A percentile compares a stretch with the other conserved stretches of the same genome.
phyloP scores from a whole-genome alignment of 1,140 invertebrate species.

The Wasmannia auropunctata region DNA sequence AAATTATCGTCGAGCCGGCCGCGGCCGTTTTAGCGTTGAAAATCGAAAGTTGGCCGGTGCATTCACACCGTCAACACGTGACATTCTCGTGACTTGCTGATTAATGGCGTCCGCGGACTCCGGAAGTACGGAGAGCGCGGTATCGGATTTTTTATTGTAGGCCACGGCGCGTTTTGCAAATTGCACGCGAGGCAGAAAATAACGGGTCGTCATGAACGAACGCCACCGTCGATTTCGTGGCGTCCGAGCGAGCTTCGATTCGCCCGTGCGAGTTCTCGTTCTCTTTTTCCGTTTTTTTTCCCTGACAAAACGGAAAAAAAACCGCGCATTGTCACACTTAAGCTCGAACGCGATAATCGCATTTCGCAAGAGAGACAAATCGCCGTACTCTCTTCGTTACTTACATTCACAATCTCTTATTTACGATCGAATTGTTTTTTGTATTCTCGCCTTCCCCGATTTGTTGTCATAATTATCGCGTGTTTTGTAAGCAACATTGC shows the following conservation, averaged over 20 bases:
- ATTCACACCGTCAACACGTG: conserved; percentile 62
- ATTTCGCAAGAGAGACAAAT: not conserved
- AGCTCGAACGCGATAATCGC: not conserved
- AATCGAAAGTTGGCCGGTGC: conserved; percentile 48
- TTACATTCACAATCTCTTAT: not conserved
- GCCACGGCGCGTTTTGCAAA: conserved; percentile 43
- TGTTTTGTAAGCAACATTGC: not conserved
- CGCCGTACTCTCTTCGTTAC: not conserved
- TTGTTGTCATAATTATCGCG: not conserved
- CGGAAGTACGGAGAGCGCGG: conserved; percentile 60
- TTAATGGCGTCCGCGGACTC: conserved; percentile 63
- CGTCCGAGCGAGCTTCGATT: not conserved
- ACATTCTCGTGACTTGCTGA: conserved; percentile 57
- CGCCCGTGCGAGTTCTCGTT: not conserved
- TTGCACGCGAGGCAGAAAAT: conserved; percentile 58
- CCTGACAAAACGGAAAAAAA: not conserved
- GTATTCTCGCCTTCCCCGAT: too few species aligned
- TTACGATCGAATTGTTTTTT: not conserved
- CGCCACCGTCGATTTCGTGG: conserved; percentile 32
- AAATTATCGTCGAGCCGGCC: not conserved
- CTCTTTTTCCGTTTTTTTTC: not conserved
- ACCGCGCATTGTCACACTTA: not conserved
- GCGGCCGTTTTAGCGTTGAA: conserved; percentile 29
- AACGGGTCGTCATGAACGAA: conserved; percentile 48
- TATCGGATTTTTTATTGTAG: conserved; percentile 69